phyloP scores from a whole-genome alignment of 2,113 vertebrate species.

The Pelecanus crispus region DNA sequence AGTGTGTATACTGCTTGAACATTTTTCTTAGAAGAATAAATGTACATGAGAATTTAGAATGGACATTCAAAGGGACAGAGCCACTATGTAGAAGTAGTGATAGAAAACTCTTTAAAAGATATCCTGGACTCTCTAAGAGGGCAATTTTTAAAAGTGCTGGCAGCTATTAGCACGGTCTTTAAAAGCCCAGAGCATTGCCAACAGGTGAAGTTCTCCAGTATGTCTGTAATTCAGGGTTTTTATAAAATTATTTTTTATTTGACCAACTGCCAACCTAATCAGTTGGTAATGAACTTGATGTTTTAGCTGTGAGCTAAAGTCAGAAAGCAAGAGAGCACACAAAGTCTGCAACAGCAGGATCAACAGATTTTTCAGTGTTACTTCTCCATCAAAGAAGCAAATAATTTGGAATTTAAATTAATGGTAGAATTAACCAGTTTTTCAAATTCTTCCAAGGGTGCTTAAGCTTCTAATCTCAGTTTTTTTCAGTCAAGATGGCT shows the following conservation, averaged over 20 bases:
- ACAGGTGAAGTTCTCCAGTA: conserved; percentile 7
- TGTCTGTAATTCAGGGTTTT: conserved; percentile 38
- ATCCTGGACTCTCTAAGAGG: not conserved
- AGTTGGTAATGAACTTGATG: conserved; percentile 50
- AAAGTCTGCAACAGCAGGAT: conserved; percentile 30
- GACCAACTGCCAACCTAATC: conserved; percentile 56
- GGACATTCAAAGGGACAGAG: not conserved
- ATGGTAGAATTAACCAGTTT: conserved; percentile 27
- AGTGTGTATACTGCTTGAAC: not conserved
- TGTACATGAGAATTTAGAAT: not conserved
- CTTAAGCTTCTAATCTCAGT: not conserved
- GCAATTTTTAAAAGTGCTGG: not conserved
- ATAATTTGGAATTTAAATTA: conserved; percentile 25
- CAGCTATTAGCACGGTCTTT: conserved; percentile 5
- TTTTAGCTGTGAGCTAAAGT: conserved; percentile 45
- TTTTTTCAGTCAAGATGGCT: conserved; percentile 21
- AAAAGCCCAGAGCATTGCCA: not conserved
- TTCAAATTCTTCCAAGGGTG: conserved; percentile 29
- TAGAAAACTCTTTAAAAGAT: not conserved
- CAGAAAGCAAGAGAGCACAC: conserved; percentile 44
- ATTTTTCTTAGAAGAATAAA: not conserved
- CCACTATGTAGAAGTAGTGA: not conserved
- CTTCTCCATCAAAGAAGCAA: conserved; percentile 50
- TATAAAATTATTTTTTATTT: conserved; percentile 38
- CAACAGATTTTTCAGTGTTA: conserved; percentile 59